Evolutionary conservation across 2,888 invertebrate genomes (phyloP).

Genomic region (Torymus auratus): DNA sequence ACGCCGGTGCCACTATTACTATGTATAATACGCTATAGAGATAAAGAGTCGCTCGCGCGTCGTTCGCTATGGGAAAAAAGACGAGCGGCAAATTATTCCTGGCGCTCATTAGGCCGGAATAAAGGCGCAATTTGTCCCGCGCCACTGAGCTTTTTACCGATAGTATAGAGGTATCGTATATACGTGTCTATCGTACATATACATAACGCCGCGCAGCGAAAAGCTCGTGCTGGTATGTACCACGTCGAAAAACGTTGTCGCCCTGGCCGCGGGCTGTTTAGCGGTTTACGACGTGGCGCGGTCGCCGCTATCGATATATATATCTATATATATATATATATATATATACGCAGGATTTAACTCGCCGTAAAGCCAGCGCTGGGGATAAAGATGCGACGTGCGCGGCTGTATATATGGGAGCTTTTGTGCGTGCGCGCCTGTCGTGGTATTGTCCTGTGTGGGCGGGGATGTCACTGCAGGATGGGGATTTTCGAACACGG

Average conservation of each 20-base stretch:
- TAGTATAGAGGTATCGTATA: too few relatives aligned
- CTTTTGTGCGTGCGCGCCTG: background rate
- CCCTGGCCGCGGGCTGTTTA: conserved; percentile 29
- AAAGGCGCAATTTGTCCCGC: conserved; percentile 39
- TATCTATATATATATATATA: too few relatives aligned
- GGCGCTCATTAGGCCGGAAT: conserved; percentile 38
- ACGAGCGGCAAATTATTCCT: conserved; percentile 23
- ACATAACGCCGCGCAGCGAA: background rate
- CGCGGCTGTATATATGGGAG: conserved; percentile 1
- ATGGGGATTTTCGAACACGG: too few relatives aligned
- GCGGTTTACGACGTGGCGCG: conserved; percentile 38
- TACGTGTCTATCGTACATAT: too few relatives aligned
- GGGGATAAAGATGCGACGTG: conserved; percentile 37
- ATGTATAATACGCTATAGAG: background rate
- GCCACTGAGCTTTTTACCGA: background rate
- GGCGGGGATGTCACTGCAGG: too few relatives aligned
- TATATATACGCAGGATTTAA: background rate
- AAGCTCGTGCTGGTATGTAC: background rate
- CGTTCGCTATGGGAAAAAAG: background rate
- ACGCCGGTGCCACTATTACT: background rate
- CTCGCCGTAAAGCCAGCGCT: conserved; percentile 8
- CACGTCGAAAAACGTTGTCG: too few relatives aligned
- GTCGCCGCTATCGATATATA: background rate
- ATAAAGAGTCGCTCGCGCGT: conserved; percentile 15
- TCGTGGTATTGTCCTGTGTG: too few relatives aligned